A percentile compares a stretch with the other conserved stretches of the same genome.
These are phyloP conservation scores for Oligia strigilis DNA, from an alignment of 2,888 invertebrate species.

Conservation along the genomic window DNA sequence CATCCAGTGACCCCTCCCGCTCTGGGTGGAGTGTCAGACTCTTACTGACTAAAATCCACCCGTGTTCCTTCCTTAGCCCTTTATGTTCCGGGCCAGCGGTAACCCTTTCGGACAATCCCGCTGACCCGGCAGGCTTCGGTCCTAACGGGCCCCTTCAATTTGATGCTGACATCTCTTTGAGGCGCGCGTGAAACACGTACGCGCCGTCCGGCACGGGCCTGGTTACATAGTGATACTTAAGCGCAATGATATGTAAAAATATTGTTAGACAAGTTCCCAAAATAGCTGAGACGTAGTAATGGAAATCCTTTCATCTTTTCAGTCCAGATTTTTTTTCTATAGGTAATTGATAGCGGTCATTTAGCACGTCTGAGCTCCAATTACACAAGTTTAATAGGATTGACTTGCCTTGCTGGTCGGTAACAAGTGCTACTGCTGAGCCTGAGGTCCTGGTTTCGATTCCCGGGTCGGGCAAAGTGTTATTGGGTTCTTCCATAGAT, in stretches of 20 bases:
- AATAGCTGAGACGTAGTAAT: neutral
- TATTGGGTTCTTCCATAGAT: neutral
- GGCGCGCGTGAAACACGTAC: too few relatives aligned
- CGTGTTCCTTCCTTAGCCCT: too few relatives aligned
- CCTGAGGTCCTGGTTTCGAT: neutral
- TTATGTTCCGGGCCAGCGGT: too few relatives aligned
- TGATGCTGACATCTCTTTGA: too few relatives aligned
- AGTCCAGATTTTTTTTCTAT: neutral
- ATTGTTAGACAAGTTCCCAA: neutral
- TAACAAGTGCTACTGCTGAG: neutral
- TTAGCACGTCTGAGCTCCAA: neutral
- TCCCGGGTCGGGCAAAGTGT: neutral
- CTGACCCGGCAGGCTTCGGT: too few relatives aligned
- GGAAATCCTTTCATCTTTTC: slow-evolving; percentile 18
- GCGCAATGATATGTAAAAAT: slow-evolving; percentile 6
- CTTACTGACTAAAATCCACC: too few relatives aligned
- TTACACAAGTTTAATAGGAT: slow-evolving; percentile 1
- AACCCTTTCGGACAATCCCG: too few relatives aligned
- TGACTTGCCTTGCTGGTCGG: neutral
- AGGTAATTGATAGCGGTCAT: slow-evolving; percentile 24
- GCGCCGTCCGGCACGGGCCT: too few relatives aligned
- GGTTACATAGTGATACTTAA: neutral
- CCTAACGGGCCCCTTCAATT: too few relatives aligned
- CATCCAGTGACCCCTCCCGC: too few relatives aligned
- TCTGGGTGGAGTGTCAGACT: too few relatives aligned